Base-by-base conservation (phyloP, 2,888 invertebrate genomes). In the Cantharis nigra region DNA sequence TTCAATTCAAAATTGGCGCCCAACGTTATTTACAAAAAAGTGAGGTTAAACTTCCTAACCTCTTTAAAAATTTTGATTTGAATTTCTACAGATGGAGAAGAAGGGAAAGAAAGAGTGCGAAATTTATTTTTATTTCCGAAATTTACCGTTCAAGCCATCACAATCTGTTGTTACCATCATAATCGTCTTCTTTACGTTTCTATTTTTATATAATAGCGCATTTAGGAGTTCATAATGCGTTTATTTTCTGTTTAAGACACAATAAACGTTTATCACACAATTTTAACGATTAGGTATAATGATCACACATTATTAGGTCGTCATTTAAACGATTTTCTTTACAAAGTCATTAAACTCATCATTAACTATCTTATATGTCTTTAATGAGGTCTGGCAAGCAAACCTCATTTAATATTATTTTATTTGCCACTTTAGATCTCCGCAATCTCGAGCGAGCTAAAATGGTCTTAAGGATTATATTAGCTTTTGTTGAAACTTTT, bases 281-380 rank as follows among this genome's bases (percentile, higher is more conserved):
- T 76, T 74, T 79, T 79, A 74, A 79, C 78, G 78, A 76, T 76
- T 79, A 76, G 74, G 76, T 71, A 79, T 79, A 79, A 79, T 79
- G 76, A 79, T 79, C 78, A 79, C 78, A 76, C 78, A 79, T 79
- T 79, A 79, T 79, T 79, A 79, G 78, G 78, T 79, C 76, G 78
- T 79, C 76, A 79, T 79, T 79, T 79, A 79, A 79, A 79, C 78
- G 78, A 79, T 79, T 79, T 78, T 76, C 78, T 74, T 76, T 76
- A 69, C 76, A 76, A 77, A 79, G 76, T 76, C 78, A 76, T 76
- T 79, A 76, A 79, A 79, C 78, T 74, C 74, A 73, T 71, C 78
- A 70, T 79, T 79, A 79, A 79, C 78, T 79, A 72, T 76, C 78
- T 79, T 74, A 76, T 79, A 75, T 76, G 78, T 78, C 78, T 78